A percentile compares a stretch with the other conserved stretches of the same genome.
phyloP scores from a whole-genome alignment of 1,140 invertebrate genomes.

The Procambarus clarkii region DNA sequence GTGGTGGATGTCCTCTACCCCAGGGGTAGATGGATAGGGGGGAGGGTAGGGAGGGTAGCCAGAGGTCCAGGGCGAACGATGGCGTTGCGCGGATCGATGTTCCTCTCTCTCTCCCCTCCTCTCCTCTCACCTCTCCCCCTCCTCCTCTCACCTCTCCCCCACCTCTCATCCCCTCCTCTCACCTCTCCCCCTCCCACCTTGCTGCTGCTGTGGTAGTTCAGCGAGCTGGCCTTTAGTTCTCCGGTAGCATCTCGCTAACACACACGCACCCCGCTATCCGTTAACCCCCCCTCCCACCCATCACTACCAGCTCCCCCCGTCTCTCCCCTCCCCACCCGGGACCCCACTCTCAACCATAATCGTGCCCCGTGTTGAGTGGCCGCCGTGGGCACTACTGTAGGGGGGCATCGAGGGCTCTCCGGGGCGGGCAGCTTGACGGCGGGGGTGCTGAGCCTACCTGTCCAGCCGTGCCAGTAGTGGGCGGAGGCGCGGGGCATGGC shows the following conservation, averaged over 20 bases:
- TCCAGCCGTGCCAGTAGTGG: not conserved
- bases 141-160: conserved; percentile 6
- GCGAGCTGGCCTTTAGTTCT: conserved; percentile 44
- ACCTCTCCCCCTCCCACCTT: conserved; percentile 45
- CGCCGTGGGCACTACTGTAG: not conserved
- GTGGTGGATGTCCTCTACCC: not conserved
- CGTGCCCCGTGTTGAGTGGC: no score
- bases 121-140: not conserved
- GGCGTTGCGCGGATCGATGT: conserved; percentile 43
- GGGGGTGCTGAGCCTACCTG: not conserved
- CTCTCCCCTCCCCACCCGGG: not conserved
- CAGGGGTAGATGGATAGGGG: not conserved
- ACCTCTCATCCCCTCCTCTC: conserved; percentile 12
- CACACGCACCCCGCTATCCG: conserved; percentile 28
- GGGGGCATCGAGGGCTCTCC: not conserved
- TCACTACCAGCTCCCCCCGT: not conserved
- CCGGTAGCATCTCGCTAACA: conserved; percentile 21
- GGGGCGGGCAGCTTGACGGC: not conserved
- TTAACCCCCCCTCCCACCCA: not conserved
- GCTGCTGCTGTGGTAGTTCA: conserved; percentile 31
- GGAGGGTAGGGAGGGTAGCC: not conserved
- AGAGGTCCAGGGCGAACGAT: not conserved
- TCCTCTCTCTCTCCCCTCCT: conserved; percentile 7
- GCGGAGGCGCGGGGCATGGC: not conserved
- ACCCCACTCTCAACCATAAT: not conserved